Evolutionary conservation across 2,888 invertebrate species (phyloP).

Genomic region (Julus scanicus): DNA sequence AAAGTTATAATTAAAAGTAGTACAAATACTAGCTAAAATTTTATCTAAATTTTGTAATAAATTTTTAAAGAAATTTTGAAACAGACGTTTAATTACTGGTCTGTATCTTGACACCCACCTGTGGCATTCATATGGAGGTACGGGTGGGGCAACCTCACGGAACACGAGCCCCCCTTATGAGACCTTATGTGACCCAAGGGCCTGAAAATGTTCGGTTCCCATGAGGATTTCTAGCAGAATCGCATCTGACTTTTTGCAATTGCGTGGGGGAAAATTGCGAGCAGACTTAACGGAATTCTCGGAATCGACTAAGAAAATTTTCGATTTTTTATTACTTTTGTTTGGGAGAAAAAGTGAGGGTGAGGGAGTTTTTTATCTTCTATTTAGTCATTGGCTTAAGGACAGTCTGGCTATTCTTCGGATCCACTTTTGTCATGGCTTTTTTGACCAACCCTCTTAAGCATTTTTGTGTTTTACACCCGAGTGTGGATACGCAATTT

Average conservation of each 20-base stretch:
- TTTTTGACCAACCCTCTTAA: slow-evolving; percentile 24
- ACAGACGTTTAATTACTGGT: not conserved
- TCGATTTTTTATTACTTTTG: slow-evolving; percentile 23
- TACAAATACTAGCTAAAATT: too few species aligned
- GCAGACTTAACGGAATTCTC: not conserved
- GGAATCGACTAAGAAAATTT: not conserved
- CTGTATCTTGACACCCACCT: not conserved
- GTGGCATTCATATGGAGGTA: not conserved
- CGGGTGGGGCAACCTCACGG: not conserved
- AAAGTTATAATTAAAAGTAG: too few species aligned
- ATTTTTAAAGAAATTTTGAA: not conserved
- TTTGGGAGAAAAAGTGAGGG: not conserved
- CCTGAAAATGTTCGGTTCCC: not conserved
- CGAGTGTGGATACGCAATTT: slow-evolving; percentile 30
- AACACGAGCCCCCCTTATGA: not conserved
- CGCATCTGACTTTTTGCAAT: slow-evolving; percentile 9
- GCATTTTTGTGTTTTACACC: slow-evolving; percentile 36
- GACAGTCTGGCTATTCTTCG: slow-evolving; percentile 4
- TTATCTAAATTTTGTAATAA: too few species aligned
- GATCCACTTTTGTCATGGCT: slow-evolving; percentile 5
- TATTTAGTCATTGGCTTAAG: slow-evolving; percentile 13
- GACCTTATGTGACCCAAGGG: not conserved
- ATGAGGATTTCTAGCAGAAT: not conserved
- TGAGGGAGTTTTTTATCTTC: slow-evolving; percentile 1
- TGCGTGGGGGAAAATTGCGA: not conserved